Evolutionary conservation across 2,888 invertebrate species (phyloP).

Genomic region (Plusia festucae): DNA sequence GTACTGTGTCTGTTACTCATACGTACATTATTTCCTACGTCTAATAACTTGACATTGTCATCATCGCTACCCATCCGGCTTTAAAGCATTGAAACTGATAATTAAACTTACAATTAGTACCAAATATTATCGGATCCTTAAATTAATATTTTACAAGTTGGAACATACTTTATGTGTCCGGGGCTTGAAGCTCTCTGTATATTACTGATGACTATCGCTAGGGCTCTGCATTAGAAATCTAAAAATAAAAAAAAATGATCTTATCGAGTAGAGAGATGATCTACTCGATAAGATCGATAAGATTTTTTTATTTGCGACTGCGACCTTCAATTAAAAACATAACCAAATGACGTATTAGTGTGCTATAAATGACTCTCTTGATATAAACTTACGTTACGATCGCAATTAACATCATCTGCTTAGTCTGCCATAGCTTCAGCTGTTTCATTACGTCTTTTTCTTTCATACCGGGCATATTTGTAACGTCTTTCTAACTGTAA

Average conservation of each 20-base stretch:
- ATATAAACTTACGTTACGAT: too few species aligned
- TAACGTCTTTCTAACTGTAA: too few species aligned
- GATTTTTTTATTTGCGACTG: too few species aligned
- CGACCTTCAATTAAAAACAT: background rate
- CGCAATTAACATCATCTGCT: too few species aligned
- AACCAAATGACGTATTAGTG: too few species aligned
- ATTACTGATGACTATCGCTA: constrained; percentile 63
- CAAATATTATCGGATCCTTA: background rate
- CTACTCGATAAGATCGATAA: too few species aligned
- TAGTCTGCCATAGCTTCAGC: too few species aligned
- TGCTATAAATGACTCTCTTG: background rate
- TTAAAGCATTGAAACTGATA: constrained; percentile 52
- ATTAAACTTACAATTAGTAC: constrained; percentile 2
- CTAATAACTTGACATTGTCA: constrained; percentile 19
- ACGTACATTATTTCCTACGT: constrained; percentile 21
- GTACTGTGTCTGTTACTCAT: too few species aligned
- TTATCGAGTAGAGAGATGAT: background rate
- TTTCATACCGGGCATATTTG: too few species aligned
- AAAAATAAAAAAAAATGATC: too few species aligned
- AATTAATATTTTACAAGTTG: too few species aligned
- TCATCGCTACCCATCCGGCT: constrained; percentile 33
- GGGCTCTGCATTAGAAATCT: constrained; percentile 53
- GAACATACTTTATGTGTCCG: constrained; percentile 56
- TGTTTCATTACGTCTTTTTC: too few species aligned
- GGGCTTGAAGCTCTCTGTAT: constrained; percentile 51